phyloP scores from a whole-genome alignment of 2,888 invertebrate species.

The Caenorhabditis sinica region DNA sequence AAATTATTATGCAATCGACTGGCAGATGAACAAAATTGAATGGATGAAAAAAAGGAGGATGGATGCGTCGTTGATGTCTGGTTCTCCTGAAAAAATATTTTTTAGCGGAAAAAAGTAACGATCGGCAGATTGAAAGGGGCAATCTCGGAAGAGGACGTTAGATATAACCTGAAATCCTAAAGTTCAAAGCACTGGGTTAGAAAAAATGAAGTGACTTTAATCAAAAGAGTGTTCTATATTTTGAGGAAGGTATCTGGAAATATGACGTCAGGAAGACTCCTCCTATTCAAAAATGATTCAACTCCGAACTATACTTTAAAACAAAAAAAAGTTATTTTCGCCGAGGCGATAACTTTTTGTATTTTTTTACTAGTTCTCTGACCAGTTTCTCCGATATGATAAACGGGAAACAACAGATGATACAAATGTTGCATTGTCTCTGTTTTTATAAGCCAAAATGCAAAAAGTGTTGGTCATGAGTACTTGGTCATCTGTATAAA shows the following conservation, averaged over 20 bases:
- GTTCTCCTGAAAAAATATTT: conserved; percentile 33
- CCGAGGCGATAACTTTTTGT: background rate
- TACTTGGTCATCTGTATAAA: too few relatives aligned
- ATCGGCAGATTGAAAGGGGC: conserved; percentile 9
- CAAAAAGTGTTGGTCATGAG: too few relatives aligned
- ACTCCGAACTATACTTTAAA: too few relatives aligned
- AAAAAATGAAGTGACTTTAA: too few relatives aligned
- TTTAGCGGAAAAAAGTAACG: background rate
- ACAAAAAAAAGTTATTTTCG: background rate
- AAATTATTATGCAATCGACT: conserved; percentile 65
- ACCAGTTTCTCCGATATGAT: conserved; percentile 18
- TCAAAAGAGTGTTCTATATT: too few relatives aligned
- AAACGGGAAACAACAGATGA: conserved; percentile 25
- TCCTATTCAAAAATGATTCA: too few relatives aligned
- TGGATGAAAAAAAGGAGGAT: conserved; percentile 20
- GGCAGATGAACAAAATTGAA: conserved; percentile 59
- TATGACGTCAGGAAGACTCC: too few relatives aligned
- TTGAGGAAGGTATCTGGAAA: too few relatives aligned
- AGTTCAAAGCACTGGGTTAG: background rate
- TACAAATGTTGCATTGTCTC: background rate
- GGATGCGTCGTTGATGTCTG: conserved; percentile 42
- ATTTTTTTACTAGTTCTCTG: background rate
- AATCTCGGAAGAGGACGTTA: background rate
- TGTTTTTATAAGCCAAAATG: too few relatives aligned
- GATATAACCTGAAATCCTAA: too few relatives aligned